Evolutionary conservation across 1,140 invertebrate genomes (phyloP), one percentile per base, ranked within the genome.

Genomic region (Drosophila ohnishii): DNA sequence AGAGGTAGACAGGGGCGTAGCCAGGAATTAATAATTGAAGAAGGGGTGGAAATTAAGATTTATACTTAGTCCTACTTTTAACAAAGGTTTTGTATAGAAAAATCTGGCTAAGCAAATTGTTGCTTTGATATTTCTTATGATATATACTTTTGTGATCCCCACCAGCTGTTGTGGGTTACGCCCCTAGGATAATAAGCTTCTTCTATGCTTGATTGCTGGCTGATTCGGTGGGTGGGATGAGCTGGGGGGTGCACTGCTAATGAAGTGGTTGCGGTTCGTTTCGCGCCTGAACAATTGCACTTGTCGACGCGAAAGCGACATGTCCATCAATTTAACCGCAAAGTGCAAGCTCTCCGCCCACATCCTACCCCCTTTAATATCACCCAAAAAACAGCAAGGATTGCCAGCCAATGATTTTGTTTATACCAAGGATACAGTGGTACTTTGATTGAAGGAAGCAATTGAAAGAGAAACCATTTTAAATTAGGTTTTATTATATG

Each of bases 271-370:
- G 75, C 67, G 83, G 71, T 76, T 87, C 79, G 83, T 74, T 86
- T 82, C 66, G 75, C 83, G 67, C 56, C 67, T 77, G 61, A 84
- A 72, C 83, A 88, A 88, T 84, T 88, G 76, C 80, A 78, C 50
- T 85, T 84, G 80, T 88, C 80, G 71, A 50, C 80, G 70, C 62
- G 70, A 87, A 63, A 65, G 75, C 73, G 78, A 84, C 70, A 84
- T 75, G 80, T 78, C 65, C 84, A 80, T 88, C 84, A 88, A 86
- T 86, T 86, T 75, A 72, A 72, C 70, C 75, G 53, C 83, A 72
- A 71, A 86, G 53, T 80, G 78, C 77, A 73, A 74, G 57, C 69
- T 65, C 28, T 61, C 10, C 37, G 25, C 32, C 47, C 50, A 14
- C 44, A 16, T 32, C 35, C 19, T 6, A 6, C 13, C 16, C 40